phyloP scores from a whole-genome alignment of 2,113 vertebrate genomes.

The Galeopterus variegatus region DNA sequence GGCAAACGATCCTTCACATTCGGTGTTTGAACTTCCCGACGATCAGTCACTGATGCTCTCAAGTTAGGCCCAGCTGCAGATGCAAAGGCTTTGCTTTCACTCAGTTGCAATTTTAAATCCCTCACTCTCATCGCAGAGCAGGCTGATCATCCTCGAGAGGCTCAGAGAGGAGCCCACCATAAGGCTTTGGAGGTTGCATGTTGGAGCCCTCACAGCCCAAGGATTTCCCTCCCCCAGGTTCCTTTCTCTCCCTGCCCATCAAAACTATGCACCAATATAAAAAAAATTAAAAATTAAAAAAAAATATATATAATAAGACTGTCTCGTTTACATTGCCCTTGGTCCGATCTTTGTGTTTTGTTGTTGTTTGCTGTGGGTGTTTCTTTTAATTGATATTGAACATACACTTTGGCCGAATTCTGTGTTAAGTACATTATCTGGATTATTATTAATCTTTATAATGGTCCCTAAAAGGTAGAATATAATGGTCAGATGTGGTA shows the following conservation, averaged over 20 bases:
- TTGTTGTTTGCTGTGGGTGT: neutral
- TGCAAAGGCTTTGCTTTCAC: neutral
- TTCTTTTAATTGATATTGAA: neutral
- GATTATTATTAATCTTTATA: neutral
- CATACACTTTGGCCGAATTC: neutral
- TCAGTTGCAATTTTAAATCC: neutral
- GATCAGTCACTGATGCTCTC: neutral
- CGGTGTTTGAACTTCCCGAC: neutral
- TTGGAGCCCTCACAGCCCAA: neutral
- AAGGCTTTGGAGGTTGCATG: accelerated
- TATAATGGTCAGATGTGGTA: neutral
- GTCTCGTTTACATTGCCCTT: neutral
- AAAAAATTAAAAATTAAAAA: too few species aligned
- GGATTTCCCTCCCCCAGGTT: neutral
- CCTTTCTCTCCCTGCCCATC: neutral
- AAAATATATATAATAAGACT: neutral
- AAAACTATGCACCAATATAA: neutral
- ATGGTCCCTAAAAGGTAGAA: too few species aligned
- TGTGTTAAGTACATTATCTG: neutral
- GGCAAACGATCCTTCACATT: neutral
- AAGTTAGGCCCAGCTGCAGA: neutral
- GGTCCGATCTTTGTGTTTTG: neutral
- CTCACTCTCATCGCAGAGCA: accelerated
- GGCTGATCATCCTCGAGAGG: neutral
- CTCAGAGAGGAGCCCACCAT: neutral